phyloP scores from a whole-genome alignment of 2,113 vertebrate genomes.

The Fulmarus glacialis region DNA sequence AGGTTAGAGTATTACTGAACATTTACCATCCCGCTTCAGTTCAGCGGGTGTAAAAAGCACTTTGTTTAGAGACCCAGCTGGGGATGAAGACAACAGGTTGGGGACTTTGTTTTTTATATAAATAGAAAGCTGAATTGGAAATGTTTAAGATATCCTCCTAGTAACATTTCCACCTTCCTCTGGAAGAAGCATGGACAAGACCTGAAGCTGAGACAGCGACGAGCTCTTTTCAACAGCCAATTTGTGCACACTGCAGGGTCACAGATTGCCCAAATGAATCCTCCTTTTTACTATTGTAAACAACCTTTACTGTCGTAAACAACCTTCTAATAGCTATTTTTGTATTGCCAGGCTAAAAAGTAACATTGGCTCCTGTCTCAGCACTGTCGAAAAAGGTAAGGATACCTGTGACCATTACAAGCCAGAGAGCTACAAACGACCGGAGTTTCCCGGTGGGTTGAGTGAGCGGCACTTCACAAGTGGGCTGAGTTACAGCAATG shows the following conservation, averaged over 20 bases:
- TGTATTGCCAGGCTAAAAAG: not conserved
- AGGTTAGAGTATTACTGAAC: not conserved
- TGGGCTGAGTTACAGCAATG: not conserved
- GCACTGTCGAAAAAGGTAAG: not conserved
- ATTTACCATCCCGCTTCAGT: not conserved
- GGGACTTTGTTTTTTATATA: not conserved
- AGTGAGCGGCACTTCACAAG: fast-evolving
- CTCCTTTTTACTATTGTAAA: not conserved
- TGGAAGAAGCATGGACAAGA: fast-evolving
- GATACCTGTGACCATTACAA: not conserved
- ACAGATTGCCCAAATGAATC: not conserved
- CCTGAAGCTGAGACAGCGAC: fast-evolving
- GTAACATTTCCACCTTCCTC: not conserved
- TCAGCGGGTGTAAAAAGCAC: not conserved
- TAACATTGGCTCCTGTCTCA: not conserved
- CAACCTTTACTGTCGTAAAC: not conserved
- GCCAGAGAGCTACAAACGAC: fast-evolving
- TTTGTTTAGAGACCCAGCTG: not conserved
- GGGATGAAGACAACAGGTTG: not conserved
- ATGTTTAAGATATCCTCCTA: not conserved
- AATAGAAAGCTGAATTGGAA: not conserved
- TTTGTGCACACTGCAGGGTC: not conserved
- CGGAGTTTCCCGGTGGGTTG: not conserved
- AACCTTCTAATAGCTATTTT: not conserved
- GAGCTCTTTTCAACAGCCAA: not conserved